These are phyloP conservation scores for Semnornis frantzii DNA, from an alignment of 2,113 vertebrate genomes.

Conservation along the genomic window DNA sequence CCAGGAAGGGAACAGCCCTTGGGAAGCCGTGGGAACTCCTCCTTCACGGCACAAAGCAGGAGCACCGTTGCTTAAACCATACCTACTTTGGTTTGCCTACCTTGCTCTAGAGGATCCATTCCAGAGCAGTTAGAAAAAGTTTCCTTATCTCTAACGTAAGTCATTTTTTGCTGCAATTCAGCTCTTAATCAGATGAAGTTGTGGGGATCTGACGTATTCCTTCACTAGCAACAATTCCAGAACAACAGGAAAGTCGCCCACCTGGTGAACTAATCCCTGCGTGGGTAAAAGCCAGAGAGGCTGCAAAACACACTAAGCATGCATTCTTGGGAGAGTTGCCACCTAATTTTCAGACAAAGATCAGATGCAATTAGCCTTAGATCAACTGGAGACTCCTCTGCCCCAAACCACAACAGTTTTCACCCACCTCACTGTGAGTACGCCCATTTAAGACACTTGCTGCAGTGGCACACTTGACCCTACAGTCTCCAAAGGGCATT, in stretches of 20 bases:
- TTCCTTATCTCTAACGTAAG: slow-evolving; percentile 17
- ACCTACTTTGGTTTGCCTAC: background rate
- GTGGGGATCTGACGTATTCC: slow-evolving; percentile 28
- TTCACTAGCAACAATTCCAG: slow-evolving; percentile 33
- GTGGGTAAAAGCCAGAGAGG: slow-evolving; percentile 16
- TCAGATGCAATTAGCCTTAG: slow-evolving; percentile 17
- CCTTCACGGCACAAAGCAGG: background rate
- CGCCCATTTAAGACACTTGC: background rate
- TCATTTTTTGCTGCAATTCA: slow-evolving; percentile 6
- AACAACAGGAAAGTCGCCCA: slow-evolving; percentile 39
- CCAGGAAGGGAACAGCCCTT: background rate
- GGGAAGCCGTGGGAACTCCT: background rate
- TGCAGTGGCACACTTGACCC: background rate
- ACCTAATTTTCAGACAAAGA: slow-evolving; percentile 47
- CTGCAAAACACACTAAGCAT: slow-evolving; percentile 43
- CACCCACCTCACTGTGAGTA: background rate
- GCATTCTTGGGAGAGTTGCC: slow-evolving; percentile 34
- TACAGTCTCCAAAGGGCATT: background rate
- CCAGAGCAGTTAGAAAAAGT: background rate
- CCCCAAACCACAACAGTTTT: background rate
- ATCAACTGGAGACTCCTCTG: background rate
- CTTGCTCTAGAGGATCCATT: background rate
- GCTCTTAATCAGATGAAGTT: slow-evolving; percentile 23
- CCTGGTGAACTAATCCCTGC: slow-evolving; percentile 56
- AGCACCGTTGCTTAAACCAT: background rate